Conservation (phyloP, 2,797 vertebrate species). For the Cynopterus sphinx region DNA sequence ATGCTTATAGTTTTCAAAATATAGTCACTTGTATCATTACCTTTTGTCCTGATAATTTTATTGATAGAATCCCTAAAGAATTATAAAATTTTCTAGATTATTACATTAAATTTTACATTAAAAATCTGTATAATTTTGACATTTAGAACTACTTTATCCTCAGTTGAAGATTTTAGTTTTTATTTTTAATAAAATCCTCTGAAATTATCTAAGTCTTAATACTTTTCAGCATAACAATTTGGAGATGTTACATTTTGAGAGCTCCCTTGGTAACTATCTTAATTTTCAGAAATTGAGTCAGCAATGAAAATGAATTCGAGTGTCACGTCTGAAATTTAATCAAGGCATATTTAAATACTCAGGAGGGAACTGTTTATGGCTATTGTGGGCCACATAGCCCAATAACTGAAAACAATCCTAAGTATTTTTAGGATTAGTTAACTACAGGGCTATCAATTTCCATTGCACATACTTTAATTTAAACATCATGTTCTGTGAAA, state of each 20-base stretch:
- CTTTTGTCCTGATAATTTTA: neutral
- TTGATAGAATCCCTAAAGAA: neutral
- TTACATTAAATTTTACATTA: neutral
- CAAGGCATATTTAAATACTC: slow-evolving; percentile 50
- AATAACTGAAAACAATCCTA: slow-evolving; percentile 31
- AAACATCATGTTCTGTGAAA: slow-evolving; percentile 50
- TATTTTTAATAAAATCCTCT: neutral
- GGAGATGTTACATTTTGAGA: neutral
- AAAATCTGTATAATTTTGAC: neutral
- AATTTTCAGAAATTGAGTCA: slow-evolving; percentile 61
- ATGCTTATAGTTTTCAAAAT: slow-evolving; percentile 31
- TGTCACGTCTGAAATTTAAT: slow-evolving; percentile 64
- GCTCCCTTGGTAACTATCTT: slow-evolving; percentile 42
- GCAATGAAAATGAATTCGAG: slow-evolving; percentile 50
- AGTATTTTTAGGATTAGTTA: slow-evolving; percentile 56
- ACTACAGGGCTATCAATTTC: neutral
- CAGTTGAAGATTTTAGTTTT: neutral
- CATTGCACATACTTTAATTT: neutral
- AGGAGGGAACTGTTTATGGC: slow-evolving; percentile 14
- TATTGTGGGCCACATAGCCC: neutral
- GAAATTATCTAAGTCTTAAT: neutral
- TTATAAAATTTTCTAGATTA: neutral
- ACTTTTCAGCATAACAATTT: neutral
- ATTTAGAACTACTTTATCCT: neutral
- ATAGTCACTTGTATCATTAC: neutral